These are phyloP conservation scores for Galeruca laticollis DNA, from an alignment of 2,888 invertebrate species.

Conservation along the genomic window DNA sequence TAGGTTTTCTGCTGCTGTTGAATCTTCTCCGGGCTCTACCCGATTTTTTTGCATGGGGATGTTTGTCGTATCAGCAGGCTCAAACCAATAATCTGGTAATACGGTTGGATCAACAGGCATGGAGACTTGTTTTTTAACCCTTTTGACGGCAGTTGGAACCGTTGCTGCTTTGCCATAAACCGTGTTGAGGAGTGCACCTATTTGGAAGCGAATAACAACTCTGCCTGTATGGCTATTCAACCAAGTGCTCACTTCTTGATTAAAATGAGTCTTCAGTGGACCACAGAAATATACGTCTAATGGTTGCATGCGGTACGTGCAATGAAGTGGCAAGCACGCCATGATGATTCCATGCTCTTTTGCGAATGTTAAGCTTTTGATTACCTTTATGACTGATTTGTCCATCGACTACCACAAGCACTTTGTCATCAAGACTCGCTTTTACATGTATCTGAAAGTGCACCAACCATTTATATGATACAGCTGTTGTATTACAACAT, in stretches of 20 bases:
- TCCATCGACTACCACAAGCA: neutral
- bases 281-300: constrained; percentile 2
- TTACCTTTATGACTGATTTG: neutral
- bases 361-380: constrained; percentile 4
- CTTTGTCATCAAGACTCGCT: neutral
- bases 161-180: constrained; percentile 12
- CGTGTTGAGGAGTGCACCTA: neutral
- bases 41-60: too few relatives aligned
- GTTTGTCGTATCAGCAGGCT: too few relatives aligned
- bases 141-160: constrained; percentile 7
- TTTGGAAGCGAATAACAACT: constrained; percentile 11
- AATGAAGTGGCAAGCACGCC: too few relatives aligned
- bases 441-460: neutral
- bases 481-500: neutral
- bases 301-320: too few relatives aligned
- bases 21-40: too few relatives aligned
- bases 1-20: too few relatives aligned
- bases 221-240: constrained; percentile 8
- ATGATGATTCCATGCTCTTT: too few relatives aligned
- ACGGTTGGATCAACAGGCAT: too few relatives aligned
- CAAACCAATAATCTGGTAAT: too few relatives aligned
- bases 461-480: neutral
- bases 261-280: constrained; percentile 4
- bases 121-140: constrained; percentile 7
- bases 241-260: neutral